These are phyloP conservation scores for Ptychadena robeensis DNA, from an alignment of 2,797 vertebrate genomes.

Conservation along the genomic window DNA sequence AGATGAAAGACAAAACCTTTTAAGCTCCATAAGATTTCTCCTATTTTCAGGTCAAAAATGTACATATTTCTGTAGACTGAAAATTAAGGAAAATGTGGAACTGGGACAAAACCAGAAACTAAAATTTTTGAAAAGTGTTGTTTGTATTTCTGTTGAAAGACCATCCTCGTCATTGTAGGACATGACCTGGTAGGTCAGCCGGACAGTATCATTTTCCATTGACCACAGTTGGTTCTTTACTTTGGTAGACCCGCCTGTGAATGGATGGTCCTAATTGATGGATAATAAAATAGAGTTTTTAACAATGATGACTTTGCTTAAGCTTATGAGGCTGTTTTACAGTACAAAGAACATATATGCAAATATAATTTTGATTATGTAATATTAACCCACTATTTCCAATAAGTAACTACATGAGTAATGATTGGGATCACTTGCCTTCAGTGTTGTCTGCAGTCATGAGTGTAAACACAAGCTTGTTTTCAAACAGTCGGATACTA, in stretches of 20 bases:
- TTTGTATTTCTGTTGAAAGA: too few species aligned
- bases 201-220: too few species aligned
- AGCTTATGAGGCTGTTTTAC: neutral
- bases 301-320: neutral
- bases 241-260: neutral
- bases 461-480: conserved; percentile 49
- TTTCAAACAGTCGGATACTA: conserved; percentile 46
- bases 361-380: neutral
- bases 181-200: too few species aligned
- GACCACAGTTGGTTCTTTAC: neutral
- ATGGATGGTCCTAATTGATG: neutral
- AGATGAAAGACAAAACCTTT: too few species aligned
- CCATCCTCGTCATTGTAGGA: too few species aligned
- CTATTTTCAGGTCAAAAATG: too few species aligned
- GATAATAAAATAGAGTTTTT: neutral
- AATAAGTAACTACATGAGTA: conserved; percentile 22
- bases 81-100: too few species aligned
- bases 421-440: conserved; percentile 14
- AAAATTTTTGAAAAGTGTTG: too few species aligned
- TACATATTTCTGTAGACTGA: too few species aligned
- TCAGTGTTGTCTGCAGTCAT: conserved; percentile 39
- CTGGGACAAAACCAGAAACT: too few species aligned
- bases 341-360: neutral
- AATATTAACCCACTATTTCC: neutral
- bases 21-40: too few species aligned